A percentile compares a stretch with the other conserved stretches of the same genome.
Conservation (phyloP, 2,888 invertebrate species). For the Ferrisia virgata region DNA sequence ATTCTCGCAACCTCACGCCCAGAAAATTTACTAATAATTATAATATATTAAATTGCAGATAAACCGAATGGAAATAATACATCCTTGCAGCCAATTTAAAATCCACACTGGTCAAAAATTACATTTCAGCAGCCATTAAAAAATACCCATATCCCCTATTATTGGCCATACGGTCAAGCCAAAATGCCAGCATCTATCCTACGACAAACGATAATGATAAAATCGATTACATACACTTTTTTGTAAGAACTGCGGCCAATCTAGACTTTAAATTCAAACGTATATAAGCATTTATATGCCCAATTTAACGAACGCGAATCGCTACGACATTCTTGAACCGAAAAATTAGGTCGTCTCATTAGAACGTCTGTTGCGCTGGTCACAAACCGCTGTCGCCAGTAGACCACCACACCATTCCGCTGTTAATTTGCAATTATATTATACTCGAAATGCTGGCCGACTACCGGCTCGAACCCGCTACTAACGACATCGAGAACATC, state of each 20-base stretch:
- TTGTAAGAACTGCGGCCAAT: background rate
- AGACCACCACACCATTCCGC: background rate
- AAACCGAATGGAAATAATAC: no score
- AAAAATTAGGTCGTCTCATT: background rate
- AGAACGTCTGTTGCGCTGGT: background rate
- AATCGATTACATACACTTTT: background rate
- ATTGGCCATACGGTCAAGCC: no score
- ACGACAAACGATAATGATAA: background rate
- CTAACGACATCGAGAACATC: no score
- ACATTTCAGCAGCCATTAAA: no score
- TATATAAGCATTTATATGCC: no score
- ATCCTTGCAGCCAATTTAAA: no score
- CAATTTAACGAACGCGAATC: background rate
- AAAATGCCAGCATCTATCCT: no score
- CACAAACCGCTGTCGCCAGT: background rate
- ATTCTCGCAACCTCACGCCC: no score
- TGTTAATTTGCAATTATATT: background rate
- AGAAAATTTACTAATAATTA: no score
- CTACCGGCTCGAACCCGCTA: background rate
- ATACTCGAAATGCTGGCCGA: background rate
- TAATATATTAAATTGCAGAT: no score
- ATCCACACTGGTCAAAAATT: no score
- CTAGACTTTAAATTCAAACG: background rate
- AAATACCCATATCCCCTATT: no score
- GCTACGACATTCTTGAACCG: background rate